These are phyloP conservation scores for Triops cancriformis DNA, from an alignment of 1,140 invertebrate genomes.

Conservation along the genomic window DNA sequence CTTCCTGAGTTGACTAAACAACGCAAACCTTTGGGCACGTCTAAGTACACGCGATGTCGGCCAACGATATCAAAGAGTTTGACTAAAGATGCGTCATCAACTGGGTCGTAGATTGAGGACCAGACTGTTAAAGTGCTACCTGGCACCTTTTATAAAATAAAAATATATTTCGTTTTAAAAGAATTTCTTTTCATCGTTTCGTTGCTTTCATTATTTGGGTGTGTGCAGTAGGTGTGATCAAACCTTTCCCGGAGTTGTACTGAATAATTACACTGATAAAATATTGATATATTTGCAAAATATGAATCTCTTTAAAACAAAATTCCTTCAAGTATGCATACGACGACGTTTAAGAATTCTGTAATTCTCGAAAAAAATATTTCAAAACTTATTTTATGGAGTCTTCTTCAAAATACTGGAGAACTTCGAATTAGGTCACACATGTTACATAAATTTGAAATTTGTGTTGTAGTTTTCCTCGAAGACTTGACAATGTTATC, in stretches of 20 bases:
- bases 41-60: slow-evolving; percentile 21
- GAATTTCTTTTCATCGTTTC: background rate
- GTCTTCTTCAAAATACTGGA: slow-evolving; percentile 27
- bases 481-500: too few species aligned
- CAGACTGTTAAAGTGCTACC: slow-evolving; percentile 58
- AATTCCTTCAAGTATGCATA: background rate
- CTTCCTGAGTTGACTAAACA: background rate
- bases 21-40: slow-evolving; percentile 19
- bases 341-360: too few species aligned
- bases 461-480: too few species aligned
- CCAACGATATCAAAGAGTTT: slow-evolving; percentile 24
- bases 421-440: too few species aligned
- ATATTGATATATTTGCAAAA: too few species aligned
- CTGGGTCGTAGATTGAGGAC: slow-evolving; percentile 44
- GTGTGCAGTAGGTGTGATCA: too few species aligned
- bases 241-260: too few species aligned
- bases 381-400: background rate
- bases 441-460: too few species aligned
- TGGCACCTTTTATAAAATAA: slow-evolving; percentile 28
- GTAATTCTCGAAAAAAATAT: too few species aligned
- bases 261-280: slow-evolving; percentile 3
- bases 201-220: too few species aligned
- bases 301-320: too few species aligned
- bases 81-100: slow-evolving; percentile 26
- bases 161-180: background rate